Conservation (phyloP, 1,140 invertebrate species). For the Lysiphlebus fabarum region DNA sequence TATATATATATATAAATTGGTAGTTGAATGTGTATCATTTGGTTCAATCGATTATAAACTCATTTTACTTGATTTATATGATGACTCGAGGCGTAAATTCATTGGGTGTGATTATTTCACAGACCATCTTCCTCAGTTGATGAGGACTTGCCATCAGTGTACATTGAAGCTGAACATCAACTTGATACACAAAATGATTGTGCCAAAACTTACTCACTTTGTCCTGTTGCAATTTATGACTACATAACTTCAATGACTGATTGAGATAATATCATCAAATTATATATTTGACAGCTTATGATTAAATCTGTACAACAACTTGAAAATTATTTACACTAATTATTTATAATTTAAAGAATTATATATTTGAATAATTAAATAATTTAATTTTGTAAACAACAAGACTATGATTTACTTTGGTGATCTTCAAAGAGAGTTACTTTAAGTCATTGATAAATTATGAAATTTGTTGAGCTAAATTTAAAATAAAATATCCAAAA, state of each 20-base stretch:
- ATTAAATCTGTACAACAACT: too few relatives aligned
- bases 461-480: too few relatives aligned
- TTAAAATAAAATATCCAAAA: too few relatives aligned
- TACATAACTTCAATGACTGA: constrained; percentile 34
- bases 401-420: constrained; percentile 18
- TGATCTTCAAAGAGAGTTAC: constrained; percentile 12
- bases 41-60: constrained; percentile 10
- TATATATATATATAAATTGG: background rate
- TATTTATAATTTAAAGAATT: too few relatives aligned
- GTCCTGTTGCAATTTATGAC: constrained; percentile 45
- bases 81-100: constrained; percentile 15
- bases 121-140: constrained; percentile 37
- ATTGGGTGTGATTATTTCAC: constrained; percentile 25
- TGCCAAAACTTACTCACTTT: constrained; percentile 33
- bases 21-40: constrained; percentile 10
- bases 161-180: constrained; percentile 31
- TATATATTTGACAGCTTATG: constrained; percentile 1
- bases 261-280: constrained; percentile 10
- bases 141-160: constrained; percentile 33
- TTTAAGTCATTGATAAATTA: too few relatives aligned
- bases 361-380: background rate
- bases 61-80: background rate
- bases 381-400: background rate
- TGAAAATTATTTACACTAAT: too few relatives aligned
- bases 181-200: constrained; percentile 31